Conservation (phyloP, 2,888 invertebrate species). For the Tachystola acroxantha region DNA sequence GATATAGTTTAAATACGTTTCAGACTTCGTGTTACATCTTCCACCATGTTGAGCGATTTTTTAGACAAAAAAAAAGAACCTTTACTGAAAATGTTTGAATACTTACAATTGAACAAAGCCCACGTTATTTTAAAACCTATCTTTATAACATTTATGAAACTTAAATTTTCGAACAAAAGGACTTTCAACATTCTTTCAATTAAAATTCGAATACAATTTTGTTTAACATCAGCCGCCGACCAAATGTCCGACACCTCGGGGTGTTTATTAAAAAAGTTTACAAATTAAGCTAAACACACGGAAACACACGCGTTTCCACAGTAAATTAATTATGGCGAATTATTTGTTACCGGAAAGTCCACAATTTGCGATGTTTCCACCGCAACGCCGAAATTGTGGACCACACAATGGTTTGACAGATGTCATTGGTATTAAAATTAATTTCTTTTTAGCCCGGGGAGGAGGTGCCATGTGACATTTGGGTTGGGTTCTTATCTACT, state of each 20-base stretch:
- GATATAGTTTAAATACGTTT: no score
- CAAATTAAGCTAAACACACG: conserved; percentile 3
- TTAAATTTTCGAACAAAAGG: no score
- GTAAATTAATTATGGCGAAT: conserved; percentile 8
- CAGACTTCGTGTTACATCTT: no score
- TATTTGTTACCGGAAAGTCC: conserved; percentile 9
- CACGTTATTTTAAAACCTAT: no score
- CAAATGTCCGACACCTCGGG: conserved; percentile 58
- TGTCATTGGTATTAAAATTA: conserved; percentile 17
- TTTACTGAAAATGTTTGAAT: no score
- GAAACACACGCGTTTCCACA: conserved; percentile 3
- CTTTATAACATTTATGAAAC: no score
- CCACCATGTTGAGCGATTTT: no score
- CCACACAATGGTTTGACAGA: conserved; percentile 46
- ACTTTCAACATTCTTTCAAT: no score
- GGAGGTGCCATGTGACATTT: no score
- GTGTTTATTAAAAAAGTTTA: conserved; percentile 22
- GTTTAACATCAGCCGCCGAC: conserved; percentile 29
- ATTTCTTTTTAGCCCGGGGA: neutral
- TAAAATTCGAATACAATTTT: conserved; percentile 23
- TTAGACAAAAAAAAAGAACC: no score
- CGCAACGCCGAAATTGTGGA: conserved; percentile 25
- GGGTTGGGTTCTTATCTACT: no score
- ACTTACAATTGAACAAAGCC: no score
- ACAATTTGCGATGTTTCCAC: conserved; percentile 27